Evolutionary conservation across 2,888 invertebrate species (phyloP).

Genomic region (Polymixis flavicincta): DNA sequence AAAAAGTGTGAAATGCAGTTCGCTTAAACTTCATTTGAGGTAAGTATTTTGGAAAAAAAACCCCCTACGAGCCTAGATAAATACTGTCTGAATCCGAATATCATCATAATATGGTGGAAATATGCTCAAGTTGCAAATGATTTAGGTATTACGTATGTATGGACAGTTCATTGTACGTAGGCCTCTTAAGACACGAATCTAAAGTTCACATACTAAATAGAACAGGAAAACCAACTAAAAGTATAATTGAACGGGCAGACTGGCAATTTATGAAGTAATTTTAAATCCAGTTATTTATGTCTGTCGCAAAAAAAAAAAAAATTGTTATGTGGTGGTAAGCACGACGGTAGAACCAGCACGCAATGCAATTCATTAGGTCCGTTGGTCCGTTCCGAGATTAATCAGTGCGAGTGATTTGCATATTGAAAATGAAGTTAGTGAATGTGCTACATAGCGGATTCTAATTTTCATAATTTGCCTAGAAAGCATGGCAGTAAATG

Average conservation of each 20-base stretch:
- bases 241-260: not conserved
- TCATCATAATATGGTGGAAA: no score
- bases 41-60: no score
- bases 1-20: no score
- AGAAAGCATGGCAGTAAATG: constrained; percentile 42
- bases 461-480: constrained; percentile 35
- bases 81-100: no score
- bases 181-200: constrained; percentile 6
- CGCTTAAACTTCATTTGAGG: no score
- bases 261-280: constrained; percentile 1
- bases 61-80: no score
- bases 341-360: constrained; percentile 9
- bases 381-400: constrained; percentile 30
- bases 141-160: no score
- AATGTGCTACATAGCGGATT: constrained; percentile 15
- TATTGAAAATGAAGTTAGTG: constrained; percentile 51
- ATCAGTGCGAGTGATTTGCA: constrained; percentile 45
- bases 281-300: constrained; percentile 12
- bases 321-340: constrained; percentile 21
- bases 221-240: constrained; percentile 30
- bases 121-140: no score
- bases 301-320: constrained; percentile 7
- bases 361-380: constrained; percentile 33
- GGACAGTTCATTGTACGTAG: no score
- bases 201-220: constrained; percentile 1